These are phyloP conservation scores for Horisme vitalbata DNA, from an alignment of 2,888 invertebrate genomes.

Conservation along the genomic window DNA sequence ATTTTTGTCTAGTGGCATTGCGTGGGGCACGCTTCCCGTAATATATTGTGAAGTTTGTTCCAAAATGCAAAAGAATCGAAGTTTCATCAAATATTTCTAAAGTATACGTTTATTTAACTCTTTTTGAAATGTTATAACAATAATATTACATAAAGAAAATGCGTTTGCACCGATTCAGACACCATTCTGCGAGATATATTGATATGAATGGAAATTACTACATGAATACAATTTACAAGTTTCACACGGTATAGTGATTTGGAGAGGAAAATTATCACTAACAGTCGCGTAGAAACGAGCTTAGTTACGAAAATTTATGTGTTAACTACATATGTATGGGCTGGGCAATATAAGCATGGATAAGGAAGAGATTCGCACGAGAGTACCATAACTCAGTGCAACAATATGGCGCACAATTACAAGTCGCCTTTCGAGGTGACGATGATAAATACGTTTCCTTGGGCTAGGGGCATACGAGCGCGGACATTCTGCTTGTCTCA, in stretches of 20 bases:
- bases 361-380: conserved; percentile 65
- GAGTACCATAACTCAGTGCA: conserved; percentile 70
- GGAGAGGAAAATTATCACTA: conserved; percentile 27
- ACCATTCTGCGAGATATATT: conserved; percentile 1
- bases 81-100: conserved; percentile 27
- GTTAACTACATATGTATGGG: conserved; percentile 31
- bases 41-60: conserved; percentile 41
- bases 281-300: conserved; percentile 17
- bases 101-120: background rate
- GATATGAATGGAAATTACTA: conserved; percentile 6
- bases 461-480: conserved; percentile 59
- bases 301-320: conserved; percentile 32
- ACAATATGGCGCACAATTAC: conserved; percentile 80
- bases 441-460: conserved; percentile 78
- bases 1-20: conserved; percentile 77
- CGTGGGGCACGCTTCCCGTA: conserved; percentile 65
- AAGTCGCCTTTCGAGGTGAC: conserved; percentile 68
- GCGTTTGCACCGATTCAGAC: background rate
- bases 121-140: no score
- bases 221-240: conserved; percentile 18
- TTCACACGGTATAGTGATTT: conserved; percentile 26
- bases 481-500: conserved; percentile 38
- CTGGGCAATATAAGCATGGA: conserved; percentile 35
- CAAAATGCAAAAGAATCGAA: conserved; percentile 26
- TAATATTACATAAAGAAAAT: no score